Conservation (phyloP, 2,888 invertebrate species). For the Zootermopsis nevadensis region DNA sequence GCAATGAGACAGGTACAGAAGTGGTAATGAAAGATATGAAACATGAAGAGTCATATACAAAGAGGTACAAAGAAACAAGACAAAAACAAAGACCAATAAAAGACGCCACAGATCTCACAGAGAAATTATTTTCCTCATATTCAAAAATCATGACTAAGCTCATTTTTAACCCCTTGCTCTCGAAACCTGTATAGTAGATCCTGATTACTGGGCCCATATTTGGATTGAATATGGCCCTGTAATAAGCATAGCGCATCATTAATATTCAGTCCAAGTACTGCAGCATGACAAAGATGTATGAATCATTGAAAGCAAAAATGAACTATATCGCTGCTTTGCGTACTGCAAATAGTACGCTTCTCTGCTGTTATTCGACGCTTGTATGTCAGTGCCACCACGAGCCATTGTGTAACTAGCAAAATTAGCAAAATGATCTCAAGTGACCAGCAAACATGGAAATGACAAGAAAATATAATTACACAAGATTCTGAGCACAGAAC, state of each 20-base stretch:
- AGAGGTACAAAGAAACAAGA: not conserved
- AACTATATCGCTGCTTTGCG: not conserved
- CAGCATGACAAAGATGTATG: conserved; percentile 46
- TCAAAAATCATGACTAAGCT: conserved; percentile 52
- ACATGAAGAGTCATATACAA: not conserved
- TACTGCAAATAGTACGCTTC: not conserved
- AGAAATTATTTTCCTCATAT: conserved; percentile 51
- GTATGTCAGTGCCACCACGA: not conserved
- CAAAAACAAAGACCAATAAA: not conserved
- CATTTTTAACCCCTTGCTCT: conserved; percentile 42
- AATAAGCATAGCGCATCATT: conserved; percentile 42
- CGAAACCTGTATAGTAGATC: conserved; percentile 22
- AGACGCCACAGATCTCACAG: conserved; percentile 8
- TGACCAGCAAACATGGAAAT: not conserved
- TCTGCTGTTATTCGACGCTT: not conserved
- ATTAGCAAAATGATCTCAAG: not conserved
- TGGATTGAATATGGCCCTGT: conserved; percentile 38
- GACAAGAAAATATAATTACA: conserved; percentile 3
- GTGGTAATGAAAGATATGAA: not conserved
- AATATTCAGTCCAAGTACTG: conserved; percentile 42
- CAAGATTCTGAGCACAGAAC: not conserved
- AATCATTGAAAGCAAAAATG: conserved; percentile 23
- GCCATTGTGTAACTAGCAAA: not conserved
- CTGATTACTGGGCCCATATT: conserved; percentile 39
- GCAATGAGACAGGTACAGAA: not conserved